Evolutionary conservation across 2,113 vertebrate genomes (phyloP), one percentile per base, ranked within the genome.

Genomic region (Platycercus adscitus): DNA sequence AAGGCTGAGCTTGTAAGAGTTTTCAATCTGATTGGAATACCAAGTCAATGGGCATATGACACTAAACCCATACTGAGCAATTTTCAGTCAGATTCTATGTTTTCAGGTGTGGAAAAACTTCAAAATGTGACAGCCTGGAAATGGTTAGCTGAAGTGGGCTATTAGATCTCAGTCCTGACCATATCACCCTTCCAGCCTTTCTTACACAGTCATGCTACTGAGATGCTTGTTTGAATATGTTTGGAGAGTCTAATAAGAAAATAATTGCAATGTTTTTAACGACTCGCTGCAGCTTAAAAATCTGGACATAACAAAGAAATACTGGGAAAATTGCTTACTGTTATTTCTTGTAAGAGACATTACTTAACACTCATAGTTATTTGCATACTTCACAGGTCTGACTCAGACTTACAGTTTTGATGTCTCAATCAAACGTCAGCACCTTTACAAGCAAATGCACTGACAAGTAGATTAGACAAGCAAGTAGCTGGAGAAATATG

Each of bases 301-400:
- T 47, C 41, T 84, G 60, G 41, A 64, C 3, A 3, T 21, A 63
- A 61, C 1, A 4, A 44, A 77, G 19, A 43, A 70, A 66, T 35
- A 9, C 31, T 70, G 82, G 64, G 53, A 64, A 91, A 91, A n/a
- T 9, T 31, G 26, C 44, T 91, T 64, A n/a, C 43, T 64, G 69
- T 55, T 55, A 61, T 60, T 84, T 95, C 39, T 64, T 81, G 39
- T 76, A 55, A 47, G 35, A 88, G 52, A 75, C 91, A 91, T 91
- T 60, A 72, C 88, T 95, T 93, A 79, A 71, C 81, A 52, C 60
- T 88, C 63, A 35, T 28, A 72, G 90, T 91, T 93, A 81, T 89
- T 95, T 85, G 79, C 90, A 71, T 75, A 79, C 58, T 89, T 95
- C 92, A 60, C 58, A 92, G 70, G 70, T 93, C 93, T 92, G 88